Base-by-base conservation (phyloP, 2,888 invertebrate species). In the Drosophila tanythrix region DNA sequence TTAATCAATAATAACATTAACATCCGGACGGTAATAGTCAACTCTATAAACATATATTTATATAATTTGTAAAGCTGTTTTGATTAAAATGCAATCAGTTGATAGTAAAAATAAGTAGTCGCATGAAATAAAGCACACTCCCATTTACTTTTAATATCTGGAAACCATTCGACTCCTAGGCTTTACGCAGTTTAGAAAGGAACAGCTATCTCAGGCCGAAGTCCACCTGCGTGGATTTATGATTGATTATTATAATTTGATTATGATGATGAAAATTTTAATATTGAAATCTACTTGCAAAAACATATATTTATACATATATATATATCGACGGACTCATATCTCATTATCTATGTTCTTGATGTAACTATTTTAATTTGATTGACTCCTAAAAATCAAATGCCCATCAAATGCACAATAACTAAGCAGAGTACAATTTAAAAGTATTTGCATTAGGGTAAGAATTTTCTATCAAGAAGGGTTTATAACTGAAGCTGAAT, bases 401-500 rank as follows among this genome's bases (percentile, higher is more conserved):
- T n/a, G 40, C 2, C 5, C 5, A n/a, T n/a, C 1, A n/a, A 11
- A n/a, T 43, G 4, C 4, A 40, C 40, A n/a, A 27, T 33, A 3
- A 33, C 3, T 33, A 33, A 33, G 10, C 33, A 33, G 33, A 33
- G 33, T 33, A 0, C 40, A 10, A 27, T 33, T 31, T 53, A 18
- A 58, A 38, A 13, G 25, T 29, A 27, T 58, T 58, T 36, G 7
- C 18, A 31, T 51, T 52, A 11, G 58, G 59, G 1, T 48, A 29
- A 52, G 56, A 2, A 43, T 21, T 43, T 5, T 33, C 10, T 21
- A 25, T 6, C 36, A 36, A 55, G 6, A 11, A 25, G 18, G 3
- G 7, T 2, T 65, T 52, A 52, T 53, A 62, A 69, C 68, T 46
- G 13, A 67, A 67, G 59, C 65, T 50, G 27, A 51, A 36, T 33